Evolutionary conservation across 2,113 vertebrate genomes (phyloP).

Genomic region (Urocolius indicus): DNA sequence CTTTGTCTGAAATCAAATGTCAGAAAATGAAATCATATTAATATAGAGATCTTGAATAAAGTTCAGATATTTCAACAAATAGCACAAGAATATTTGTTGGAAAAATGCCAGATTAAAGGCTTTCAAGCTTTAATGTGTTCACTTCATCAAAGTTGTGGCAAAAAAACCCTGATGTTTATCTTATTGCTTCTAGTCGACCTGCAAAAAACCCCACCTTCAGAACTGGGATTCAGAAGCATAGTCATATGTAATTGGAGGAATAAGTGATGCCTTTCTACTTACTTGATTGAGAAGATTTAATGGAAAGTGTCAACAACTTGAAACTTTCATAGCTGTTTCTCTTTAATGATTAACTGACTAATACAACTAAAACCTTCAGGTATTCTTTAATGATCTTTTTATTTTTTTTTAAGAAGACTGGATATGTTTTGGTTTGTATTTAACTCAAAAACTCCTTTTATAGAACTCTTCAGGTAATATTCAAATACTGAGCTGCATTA

Average conservation of each 20-base stretch:
- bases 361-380: neutral
- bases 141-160: neutral
- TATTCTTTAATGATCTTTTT: neutral
- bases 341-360: neutral
- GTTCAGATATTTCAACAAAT: neutral
- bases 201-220: neutral
- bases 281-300: neutral
- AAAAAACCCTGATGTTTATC: neutral
- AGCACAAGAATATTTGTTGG: neutral
- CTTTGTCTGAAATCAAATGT: neutral
- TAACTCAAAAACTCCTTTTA: neutral
- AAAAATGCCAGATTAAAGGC: neutral
- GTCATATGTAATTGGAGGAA: neutral
- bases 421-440: neutral
- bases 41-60: neutral
- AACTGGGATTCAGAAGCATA: neutral
- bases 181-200: neutral
- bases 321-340: neutral
- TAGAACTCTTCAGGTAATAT: neutral
- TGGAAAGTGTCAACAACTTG: neutral
- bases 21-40: neutral
- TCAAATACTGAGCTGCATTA: neutral
- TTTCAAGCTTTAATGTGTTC: neutral
- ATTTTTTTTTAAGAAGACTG: neutral
- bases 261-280: neutral